Base-by-base conservation (phyloP, 64 coral and sea anemone genomes). In the Platygyra sinensis region DNA sequence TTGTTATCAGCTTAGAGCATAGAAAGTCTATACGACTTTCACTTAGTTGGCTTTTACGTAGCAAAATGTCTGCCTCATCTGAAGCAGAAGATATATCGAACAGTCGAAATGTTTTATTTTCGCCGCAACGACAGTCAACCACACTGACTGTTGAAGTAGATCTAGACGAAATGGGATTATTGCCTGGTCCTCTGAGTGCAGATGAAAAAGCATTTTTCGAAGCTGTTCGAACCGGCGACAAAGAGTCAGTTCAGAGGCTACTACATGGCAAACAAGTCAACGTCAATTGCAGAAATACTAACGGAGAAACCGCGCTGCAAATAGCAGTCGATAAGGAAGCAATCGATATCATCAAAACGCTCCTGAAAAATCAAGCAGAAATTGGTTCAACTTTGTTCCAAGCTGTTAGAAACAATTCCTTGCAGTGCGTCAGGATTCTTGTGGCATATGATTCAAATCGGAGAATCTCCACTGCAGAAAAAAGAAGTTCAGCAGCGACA, bases 341-440 rank as follows among this genome's bases (percentile, higher is more conserved):
- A 59, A 52, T 92, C 5, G 80, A 86, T 7, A 89, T 96, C 51
- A 51, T 96, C 8, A 32, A 88, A 24, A 52, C 60, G 5, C 85
- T 96, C 20, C 75, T 96, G 60, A 77, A 50, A 73, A 95, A 59
- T 63, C 57, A 86, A 8, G 87, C 73, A 4, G 90, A 89, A 22
- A 71, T 96, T 1, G 87, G 80, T 12, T 86, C 92, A 27, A 87
- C 94, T 19, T 72, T 96, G 52, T 83, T 96, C 61, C 78, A 93
- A 85, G 90, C 94, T 42, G 92, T 96, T 8, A 89, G 80, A 18
- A 96, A 88, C 65, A 91, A 96, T 63, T 96, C 90, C 2, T 27
- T 89, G 2, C 90, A 93, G 12, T 89, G 87, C 31, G 87, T 96
- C 4, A 84, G 73, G 50, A 72, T 80, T 54, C 30, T 96, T 20